These are phyloP conservation scores for Sabellastarte sp. DNA, from an alignment of 2,888 invertebrate genomes.

Conservation along the genomic window DNA sequence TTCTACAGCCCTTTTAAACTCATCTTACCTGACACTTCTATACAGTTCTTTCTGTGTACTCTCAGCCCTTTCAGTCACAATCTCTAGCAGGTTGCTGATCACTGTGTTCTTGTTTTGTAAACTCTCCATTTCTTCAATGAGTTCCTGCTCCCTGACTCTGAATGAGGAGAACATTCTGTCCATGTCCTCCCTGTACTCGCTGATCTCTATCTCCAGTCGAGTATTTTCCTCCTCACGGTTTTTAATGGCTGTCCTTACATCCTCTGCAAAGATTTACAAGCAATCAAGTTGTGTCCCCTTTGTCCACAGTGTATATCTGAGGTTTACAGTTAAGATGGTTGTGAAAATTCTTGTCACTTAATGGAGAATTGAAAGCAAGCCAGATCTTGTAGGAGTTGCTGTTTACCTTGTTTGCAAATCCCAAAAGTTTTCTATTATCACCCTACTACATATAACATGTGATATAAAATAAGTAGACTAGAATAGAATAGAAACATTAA, in stretches of 20 bases:
- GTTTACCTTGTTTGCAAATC: no score
- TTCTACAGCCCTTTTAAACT: neutral
- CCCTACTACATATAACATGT: no score
- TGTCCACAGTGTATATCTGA: no score
- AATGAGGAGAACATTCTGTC: constrained; percentile 41
- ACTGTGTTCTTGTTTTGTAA: constrained; percentile 50
- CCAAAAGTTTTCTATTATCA: no score
- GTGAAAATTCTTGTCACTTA: no score
- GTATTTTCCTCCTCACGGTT: constrained; percentile 70
- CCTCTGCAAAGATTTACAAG: constrained; percentile 35
- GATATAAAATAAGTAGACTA: no score
- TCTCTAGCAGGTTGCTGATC: constrained; percentile 48
- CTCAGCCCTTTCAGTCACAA: constrained; percentile 55
- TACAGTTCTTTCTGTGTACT: constrained; percentile 51
- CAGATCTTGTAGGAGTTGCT: no score
- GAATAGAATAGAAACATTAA: no score
- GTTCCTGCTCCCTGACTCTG: constrained; percentile 39
- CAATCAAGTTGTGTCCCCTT: no score
- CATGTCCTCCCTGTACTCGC: constrained; percentile 33
- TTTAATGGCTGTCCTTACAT: constrained; percentile 34
- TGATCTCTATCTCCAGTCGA: constrained; percentile 62
- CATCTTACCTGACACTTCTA: constrained; percentile 23
- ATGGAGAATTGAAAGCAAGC: no score
- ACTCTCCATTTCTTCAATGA: constrained; percentile 46
- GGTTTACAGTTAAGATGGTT: no score